These are phyloP conservation scores for Lepidurus packardi DNA, from an alignment of 1,140 invertebrate species.

Conservation along the genomic window DNA sequence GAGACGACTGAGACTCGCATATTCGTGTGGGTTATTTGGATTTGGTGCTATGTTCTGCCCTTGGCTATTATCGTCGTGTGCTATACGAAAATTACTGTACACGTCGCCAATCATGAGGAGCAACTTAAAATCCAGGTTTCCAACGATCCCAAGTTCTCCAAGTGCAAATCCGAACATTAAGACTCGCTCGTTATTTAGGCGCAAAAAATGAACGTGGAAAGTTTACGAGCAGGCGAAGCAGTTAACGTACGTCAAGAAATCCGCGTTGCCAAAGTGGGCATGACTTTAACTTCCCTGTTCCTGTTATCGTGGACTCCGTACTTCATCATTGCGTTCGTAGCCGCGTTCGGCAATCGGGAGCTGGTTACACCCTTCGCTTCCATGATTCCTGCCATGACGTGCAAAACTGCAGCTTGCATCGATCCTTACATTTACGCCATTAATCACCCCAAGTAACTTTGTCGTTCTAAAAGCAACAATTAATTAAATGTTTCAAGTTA, in stretches of 20 bases:
- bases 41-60: constrained; percentile 70
- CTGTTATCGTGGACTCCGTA: constrained; percentile 42
- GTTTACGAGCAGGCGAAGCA: constrained; percentile 38
- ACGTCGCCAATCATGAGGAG: constrained; percentile 80
- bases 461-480: not conserved
- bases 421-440: constrained; percentile 40
- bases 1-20: constrained; percentile 64
- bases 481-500: not conserved
- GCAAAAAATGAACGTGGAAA: constrained; percentile 44
- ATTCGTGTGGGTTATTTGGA: constrained; percentile 67
- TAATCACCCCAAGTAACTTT: constrained; percentile 40
- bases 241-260: constrained; percentile 37
- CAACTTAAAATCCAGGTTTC: constrained; percentile 62
- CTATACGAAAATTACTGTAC: constrained; percentile 76
- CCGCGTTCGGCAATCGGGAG: constrained; percentile 38
- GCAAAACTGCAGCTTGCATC: constrained; percentile 41
- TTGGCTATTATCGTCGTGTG: constrained; percentile 72
- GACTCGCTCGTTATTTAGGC: constrained; percentile 37
- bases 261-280: constrained; percentile 39
- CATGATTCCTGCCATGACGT: constrained; percentile 41
- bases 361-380: constrained; percentile 39
- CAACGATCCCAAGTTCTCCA: not conserved
- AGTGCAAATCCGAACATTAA: too few relatives aligned
- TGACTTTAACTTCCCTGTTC: constrained; percentile 40
- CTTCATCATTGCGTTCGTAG: constrained; percentile 43